These are phyloP conservation scores for Masticophis lateralis DNA, from an alignment of 2,797 vertebrate genomes.

Conservation along the genomic window DNA sequence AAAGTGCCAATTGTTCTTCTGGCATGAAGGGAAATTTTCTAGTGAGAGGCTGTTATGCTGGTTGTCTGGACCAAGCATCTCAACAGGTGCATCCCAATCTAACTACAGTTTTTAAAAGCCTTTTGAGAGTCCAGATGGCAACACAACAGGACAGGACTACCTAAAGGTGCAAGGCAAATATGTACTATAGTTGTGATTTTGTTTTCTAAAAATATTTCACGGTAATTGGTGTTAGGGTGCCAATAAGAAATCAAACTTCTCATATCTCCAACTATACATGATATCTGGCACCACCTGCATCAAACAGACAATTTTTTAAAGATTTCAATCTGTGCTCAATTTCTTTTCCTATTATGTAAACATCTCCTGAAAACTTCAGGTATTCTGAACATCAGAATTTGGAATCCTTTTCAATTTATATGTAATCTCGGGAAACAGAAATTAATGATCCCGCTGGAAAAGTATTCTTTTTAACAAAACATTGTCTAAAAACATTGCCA, in stretches of 20 bases:
- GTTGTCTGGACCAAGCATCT: neutral
- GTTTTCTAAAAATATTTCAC: neutral
- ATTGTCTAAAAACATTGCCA: neutral
- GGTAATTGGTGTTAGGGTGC: neutral
- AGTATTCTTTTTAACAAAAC: neutral
- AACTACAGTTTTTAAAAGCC: neutral
- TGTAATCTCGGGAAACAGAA: conserved; percentile 20
- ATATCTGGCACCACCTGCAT: neutral
- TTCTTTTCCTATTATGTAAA: neutral
- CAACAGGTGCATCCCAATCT: neutral
- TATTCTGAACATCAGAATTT: conserved; percentile 5
- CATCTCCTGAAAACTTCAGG: neutral
- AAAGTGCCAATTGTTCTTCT: neutral
- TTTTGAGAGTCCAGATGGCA: neutral
- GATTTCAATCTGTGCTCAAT: neutral
- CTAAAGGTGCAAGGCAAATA: neutral
- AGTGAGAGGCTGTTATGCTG: neutral
- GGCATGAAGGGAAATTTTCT: neutral
- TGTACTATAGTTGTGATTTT: neutral
- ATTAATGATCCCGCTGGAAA: neutral
- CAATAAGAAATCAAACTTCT: neutral
- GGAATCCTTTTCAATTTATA: neutral
- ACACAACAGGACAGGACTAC: neutral
- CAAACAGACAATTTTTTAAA: neutral
- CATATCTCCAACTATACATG: neutral